Percentiles rank a stretch among this genome's conserved stretches.
phyloP scores from a whole-genome alignment of 2,888 invertebrate genomes.

The Synanthedon myopaeformis region DNA sequence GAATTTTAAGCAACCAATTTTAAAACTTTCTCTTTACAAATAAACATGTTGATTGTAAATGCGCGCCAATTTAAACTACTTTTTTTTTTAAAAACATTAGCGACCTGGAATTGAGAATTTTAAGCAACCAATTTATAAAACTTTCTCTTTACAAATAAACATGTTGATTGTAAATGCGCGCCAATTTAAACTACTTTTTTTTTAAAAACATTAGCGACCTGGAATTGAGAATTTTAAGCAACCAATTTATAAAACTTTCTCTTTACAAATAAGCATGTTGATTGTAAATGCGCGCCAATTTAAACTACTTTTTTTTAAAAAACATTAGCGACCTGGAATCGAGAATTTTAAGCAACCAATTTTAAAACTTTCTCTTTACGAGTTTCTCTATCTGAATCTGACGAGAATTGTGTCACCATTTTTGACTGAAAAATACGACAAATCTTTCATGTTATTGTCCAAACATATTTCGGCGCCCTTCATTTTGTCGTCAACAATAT shows the following conservation, averaged over 20 bases:
- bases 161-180: constrained; percentile 22
- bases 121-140: constrained; percentile 5
- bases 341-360: constrained; percentile 5
- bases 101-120: not conserved
- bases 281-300: constrained; percentile 23
- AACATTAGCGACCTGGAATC: constrained; percentile 1
- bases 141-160: not conserved
- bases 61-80: constrained; percentile 19
- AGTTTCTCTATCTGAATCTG: constrained; percentile 61
- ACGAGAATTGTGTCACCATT: constrained; percentile 85
- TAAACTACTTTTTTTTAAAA: constrained; percentile 7
- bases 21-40: not conserved
- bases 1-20: constrained; percentile 5
- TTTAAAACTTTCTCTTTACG: not conserved
- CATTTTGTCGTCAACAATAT: constrained; percentile 68
- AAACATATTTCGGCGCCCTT: constrained; percentile 78
- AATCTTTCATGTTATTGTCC: constrained; percentile 85
- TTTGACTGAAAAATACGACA: constrained; percentile 86
- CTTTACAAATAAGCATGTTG: constrained; percentile 11
- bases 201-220: constrained; percentile 3
- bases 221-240: not conserved
- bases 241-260: constrained; percentile 6
- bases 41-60: constrained; percentile 22
- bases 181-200: constrained; percentile 14
- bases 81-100: constrained; percentile 5